Base-by-base conservation (phyloP, 1,140 invertebrate genomes). In the Procambarus virginalis region DNA sequence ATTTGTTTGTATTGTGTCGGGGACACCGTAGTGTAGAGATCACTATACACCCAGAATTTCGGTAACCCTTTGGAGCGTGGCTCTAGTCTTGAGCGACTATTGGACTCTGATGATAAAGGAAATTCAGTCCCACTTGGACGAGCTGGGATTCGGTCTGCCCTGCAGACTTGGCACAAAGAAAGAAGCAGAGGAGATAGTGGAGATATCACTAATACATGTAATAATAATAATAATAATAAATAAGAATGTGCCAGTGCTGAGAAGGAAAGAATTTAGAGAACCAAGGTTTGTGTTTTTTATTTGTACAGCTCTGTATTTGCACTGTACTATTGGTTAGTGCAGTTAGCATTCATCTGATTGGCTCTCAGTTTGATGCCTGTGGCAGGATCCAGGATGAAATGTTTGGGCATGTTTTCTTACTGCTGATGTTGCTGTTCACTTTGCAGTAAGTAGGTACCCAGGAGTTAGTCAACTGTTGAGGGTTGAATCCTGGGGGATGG, bases 141-240 rank as follows among this genome's bases (percentile, higher is more conserved):
- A 46, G 86, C 81, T 49, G 86, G 86, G 3, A 89, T 89, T 22
- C 80, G 86, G 10, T 89, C 86, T 2, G 86, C 86, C 12, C 45
- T 89, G 9, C 88, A 89, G 68, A 84, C 81, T 12, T 84, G 80
- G 88, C 81, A 89, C 22, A 84, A 89, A 20, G 88, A 89, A 46
- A 68, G 75, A 20, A 79, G 49, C 48, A 82, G 79, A 77, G 79
- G 68, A 5, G 17, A 70, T 12, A 75, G 45, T 51, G 48, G 51
- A 49, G 45, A 86, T 51, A 78, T 49, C 34, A n/a, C 58, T 34
- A 80, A 87, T 76, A 80, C 80, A 58, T 9, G 12, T 55, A 55
- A 55, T 55, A 55, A 79, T 51, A 78, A 68, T 51, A 78, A 86
- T 70, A 78, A 73, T 34, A n/a, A n/a, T n/a, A n/a, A n/a, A n/a